Conservation (phyloP, 92 coral and sea anemone species). For the Epizoanthus rinbou region DNA sequence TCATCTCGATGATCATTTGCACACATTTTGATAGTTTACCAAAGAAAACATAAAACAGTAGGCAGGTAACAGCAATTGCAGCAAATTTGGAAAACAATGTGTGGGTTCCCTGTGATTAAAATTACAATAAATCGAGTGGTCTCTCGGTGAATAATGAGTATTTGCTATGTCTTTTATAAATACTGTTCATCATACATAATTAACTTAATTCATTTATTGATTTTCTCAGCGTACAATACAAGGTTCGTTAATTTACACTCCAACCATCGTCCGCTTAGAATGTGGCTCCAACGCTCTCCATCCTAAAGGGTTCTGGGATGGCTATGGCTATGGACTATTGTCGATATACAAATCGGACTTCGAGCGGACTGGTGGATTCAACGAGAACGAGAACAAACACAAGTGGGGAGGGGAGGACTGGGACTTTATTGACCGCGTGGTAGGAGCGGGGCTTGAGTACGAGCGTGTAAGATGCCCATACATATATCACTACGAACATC, state of each 20-base stretch:
- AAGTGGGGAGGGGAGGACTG: slow-evolving; percentile 89
- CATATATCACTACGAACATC: slow-evolving; percentile 70
- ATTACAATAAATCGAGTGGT: no score
- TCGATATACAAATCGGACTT: slow-evolving; percentile 58
- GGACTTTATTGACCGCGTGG: slow-evolving; percentile 70
- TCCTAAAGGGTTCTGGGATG: slow-evolving; percentile 31
- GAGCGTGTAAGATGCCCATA: slow-evolving; percentile 72
- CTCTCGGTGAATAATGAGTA: no score
- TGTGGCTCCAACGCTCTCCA: slow-evolving; percentile 48
- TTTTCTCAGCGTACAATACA: slow-evolving; percentile 46
- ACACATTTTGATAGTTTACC: no score
- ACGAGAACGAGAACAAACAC: slow-evolving; percentile 50
- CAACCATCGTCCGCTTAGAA: slow-evolving; percentile 42
- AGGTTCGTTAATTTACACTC: slow-evolving; percentile 53
- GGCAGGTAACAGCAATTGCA: no score
- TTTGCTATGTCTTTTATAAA: no score
- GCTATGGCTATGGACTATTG: slow-evolving; percentile 57
- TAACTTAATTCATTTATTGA: neutral
- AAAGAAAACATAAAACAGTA: no score
- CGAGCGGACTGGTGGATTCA: slow-evolving; percentile 68
- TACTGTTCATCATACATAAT: neutral
- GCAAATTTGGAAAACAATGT: no score
- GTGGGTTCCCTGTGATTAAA: no score
- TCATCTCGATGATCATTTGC: no score
- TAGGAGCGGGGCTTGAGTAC: slow-evolving; percentile 58